Evolutionary conservation across 2,113 vertebrate genomes (phyloP).

Genomic region (cat (Felis catus)): DNA sequence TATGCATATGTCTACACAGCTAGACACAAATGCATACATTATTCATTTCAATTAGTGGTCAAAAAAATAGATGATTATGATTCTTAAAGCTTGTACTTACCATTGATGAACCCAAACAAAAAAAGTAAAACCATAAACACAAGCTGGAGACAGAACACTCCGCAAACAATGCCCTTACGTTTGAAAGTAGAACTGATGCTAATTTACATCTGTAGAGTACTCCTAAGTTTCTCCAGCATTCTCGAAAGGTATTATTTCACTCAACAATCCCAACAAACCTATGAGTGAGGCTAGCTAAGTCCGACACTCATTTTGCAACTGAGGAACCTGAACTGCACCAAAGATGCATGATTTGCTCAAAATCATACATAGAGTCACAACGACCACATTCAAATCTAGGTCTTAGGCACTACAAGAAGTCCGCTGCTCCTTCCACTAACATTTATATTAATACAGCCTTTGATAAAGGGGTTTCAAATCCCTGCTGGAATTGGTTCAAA

Average conservation of each 20-base stretch:
- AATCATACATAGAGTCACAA: neutral
- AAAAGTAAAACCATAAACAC: neutral
- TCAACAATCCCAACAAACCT: neutral
- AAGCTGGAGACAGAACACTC: conserved; percentile 6
- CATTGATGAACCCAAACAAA: conserved; percentile 5
- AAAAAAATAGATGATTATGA: conserved; percentile 1
- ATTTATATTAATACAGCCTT: neutral
- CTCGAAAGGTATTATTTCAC: neutral
- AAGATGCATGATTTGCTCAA: conserved; percentile 5
- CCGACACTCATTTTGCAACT: neutral
- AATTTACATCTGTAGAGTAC: neutral
- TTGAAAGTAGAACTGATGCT: conserved; percentile 26
- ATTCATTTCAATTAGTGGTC: conserved; percentile 17
- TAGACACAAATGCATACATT: neutral
- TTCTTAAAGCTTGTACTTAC: neutral
- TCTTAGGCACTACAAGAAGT: neutral
- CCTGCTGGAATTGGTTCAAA: neutral
- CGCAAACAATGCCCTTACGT: neutral
- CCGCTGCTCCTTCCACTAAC: neutral
- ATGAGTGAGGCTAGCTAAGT: neutral
- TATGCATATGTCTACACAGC: neutral
- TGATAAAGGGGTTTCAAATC: neutral
- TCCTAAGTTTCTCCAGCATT: neutral
- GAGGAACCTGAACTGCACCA: neutral
- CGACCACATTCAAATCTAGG: neutral